Conservation (phyloP, 2,113 vertebrate species). For the Amphiprion ocellaris region DNA sequence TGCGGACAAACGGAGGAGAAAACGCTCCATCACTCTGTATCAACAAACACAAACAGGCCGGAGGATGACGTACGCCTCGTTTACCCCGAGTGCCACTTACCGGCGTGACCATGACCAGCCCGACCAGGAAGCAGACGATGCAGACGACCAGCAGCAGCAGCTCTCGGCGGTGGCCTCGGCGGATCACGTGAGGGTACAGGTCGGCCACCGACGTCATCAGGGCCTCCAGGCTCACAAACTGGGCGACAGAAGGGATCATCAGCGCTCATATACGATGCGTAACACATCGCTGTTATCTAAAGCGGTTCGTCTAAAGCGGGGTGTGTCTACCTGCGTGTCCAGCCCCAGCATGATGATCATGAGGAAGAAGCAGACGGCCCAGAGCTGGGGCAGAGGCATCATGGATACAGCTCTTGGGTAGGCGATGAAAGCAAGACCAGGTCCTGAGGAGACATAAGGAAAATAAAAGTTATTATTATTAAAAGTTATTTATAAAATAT, state of each 20-base stretch:
- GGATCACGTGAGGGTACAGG: constrained; percentile 88
- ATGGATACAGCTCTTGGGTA: constrained; percentile 93
- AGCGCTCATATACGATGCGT: not conserved
- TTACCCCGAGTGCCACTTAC: constrained; percentile 23
- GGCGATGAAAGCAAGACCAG: constrained; percentile 93
- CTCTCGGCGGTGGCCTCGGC: constrained; percentile 87
- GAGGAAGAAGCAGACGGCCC: constrained; percentile 95
- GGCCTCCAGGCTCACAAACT: constrained; percentile 95
- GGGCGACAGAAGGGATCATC: not conserved
- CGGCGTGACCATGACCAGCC: constrained; percentile 87
- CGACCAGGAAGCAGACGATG: constrained; percentile 87
- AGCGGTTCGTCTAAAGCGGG: not conserved
- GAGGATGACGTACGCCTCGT: not conserved
- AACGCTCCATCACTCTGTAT: not conserved
- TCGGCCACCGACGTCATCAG: constrained; percentile 91
- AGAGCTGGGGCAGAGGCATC: constrained; percentile 93
- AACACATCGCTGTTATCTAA: not conserved
- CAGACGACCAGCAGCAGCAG: constrained; percentile 89
- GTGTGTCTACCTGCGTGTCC: constrained; percentile 82
- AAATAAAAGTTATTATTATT: not conserved
- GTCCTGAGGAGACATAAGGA: constrained; percentile 81
- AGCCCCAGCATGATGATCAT: constrained; percentile 96
- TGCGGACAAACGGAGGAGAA: constrained; percentile 42
- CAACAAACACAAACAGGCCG: not conserved
- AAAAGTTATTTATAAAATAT: not conserved